Evolutionary conservation across 2,113 vertebrate genomes (phyloP).

Genomic region (Amazona vittata): DNA sequence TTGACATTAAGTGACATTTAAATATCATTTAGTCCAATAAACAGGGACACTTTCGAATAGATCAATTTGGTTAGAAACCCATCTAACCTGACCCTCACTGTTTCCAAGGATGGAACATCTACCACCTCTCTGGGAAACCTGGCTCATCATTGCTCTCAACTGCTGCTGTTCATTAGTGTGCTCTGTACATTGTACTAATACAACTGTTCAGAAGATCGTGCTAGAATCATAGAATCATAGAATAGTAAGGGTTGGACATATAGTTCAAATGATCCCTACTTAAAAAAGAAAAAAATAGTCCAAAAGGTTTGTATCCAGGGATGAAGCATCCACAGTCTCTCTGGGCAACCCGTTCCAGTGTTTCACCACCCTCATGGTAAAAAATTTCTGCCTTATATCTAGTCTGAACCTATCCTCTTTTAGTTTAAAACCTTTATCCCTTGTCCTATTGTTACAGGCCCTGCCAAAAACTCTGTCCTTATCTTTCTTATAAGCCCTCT

Average conservation of each 20-base stretch:
- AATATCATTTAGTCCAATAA: background rate
- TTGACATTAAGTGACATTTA: background rate
- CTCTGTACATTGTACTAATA: background rate
- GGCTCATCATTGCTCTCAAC: background rate
- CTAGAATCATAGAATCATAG: too few relatives aligned
- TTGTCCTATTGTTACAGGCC: background rate
- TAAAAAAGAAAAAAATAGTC: background rate
- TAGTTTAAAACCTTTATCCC: background rate
- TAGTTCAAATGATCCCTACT: background rate
- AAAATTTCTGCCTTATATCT: background rate
- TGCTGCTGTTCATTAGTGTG: background rate
- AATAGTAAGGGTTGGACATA: background rate
- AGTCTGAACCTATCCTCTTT: background rate
- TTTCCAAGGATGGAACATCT: background rate
- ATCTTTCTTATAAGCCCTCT: background rate
- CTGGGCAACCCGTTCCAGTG: background rate
- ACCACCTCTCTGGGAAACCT: background rate
- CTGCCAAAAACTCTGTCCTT: background rate
- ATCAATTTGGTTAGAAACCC: background rate
- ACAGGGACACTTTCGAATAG: background rate
- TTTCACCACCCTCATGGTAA: background rate
- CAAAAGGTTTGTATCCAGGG: background rate
- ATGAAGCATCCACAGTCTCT: background rate
- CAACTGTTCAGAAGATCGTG: background rate
- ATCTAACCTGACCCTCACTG: background rate